Percentiles rank a stretch among this genome's conserved stretches.
Conservation (phyloP, 2,797 vertebrate genomes). For the Chanos chanos region DNA sequence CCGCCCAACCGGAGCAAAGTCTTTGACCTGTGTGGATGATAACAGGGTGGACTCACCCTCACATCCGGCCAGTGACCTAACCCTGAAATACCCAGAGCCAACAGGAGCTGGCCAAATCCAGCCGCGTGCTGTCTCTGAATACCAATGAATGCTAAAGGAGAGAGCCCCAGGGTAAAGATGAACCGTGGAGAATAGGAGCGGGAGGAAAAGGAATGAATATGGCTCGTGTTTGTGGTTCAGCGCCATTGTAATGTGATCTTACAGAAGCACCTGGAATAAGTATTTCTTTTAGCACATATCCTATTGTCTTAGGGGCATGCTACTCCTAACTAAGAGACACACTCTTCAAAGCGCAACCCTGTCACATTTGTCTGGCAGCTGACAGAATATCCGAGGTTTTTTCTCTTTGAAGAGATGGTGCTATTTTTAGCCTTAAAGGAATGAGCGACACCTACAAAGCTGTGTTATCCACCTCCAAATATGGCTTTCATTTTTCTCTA, state of each 20-base stretch:
- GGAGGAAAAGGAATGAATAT: constrained; percentile 52
- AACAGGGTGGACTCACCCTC: constrained; percentile 54
- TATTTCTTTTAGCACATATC: neutral
- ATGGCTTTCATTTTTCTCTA: neutral
- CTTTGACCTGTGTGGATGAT: constrained; percentile 62
- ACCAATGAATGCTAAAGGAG: constrained; percentile 57
- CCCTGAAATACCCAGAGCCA: constrained; percentile 40
- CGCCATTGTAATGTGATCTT: neutral
- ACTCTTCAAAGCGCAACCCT: constrained; percentile 38
- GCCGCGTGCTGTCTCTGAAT: constrained; percentile 56
- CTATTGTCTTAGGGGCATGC: neutral
- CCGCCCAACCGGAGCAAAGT: constrained; percentile 51
- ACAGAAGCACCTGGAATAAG: neutral
- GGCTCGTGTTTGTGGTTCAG: constrained; percentile 21
- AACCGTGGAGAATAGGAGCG: constrained; percentile 50
- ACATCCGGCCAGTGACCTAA: neutral
- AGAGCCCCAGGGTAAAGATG: constrained; percentile 46
- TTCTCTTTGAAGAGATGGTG: constrained; percentile 18
- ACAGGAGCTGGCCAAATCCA: constrained; percentile 46
- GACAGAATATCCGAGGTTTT: constrained; percentile 50
- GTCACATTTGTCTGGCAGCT: constrained; percentile 56
- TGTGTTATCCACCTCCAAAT: constrained; percentile 5
- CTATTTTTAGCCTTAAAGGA: constrained; percentile 35
- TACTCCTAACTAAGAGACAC: constrained; percentile 10
- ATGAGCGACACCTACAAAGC: constrained; percentile 25